Evolutionary conservation across 2,888 invertebrate genomes (phyloP).

Genomic region (Torymus tubicola): DNA sequence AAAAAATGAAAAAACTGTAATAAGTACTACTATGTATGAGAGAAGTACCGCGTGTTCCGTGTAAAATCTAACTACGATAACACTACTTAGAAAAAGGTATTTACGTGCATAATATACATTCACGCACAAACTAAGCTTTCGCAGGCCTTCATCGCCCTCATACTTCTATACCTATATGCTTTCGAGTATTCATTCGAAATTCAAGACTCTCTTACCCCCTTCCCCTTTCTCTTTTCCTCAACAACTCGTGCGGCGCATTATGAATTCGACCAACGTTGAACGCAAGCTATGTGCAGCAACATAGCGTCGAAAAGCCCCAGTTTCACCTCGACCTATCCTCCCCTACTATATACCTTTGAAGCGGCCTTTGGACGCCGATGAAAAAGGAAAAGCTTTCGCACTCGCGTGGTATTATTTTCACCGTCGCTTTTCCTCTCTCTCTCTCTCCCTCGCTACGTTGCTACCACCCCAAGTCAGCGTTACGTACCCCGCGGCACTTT

Average conservation of each 20-base stretch:
- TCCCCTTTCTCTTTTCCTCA: no score
- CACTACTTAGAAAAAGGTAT: no score
- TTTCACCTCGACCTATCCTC: no score
- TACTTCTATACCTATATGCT: no score
- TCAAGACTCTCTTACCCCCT: background rate
- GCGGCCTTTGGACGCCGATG: background rate
- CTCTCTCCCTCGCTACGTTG: background rate
- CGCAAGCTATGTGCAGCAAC: background rate
- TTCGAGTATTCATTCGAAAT: background rate
- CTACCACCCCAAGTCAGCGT: background rate
- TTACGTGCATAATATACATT: no score
- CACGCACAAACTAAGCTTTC: no score
- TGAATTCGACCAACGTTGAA: slow-evolving; percentile 11
- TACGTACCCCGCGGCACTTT: slow-evolving; percentile 27
- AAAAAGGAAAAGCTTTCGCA: background rate
- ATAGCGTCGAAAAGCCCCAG: background rate
- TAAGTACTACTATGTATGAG: no score
- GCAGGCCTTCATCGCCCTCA: no score
- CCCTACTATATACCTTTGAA: no score
- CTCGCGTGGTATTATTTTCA: background rate
- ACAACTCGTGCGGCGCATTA: background rate
- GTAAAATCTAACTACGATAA: no score
- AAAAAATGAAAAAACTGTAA: no score
- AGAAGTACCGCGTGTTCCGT: no score
- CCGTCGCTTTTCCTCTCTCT: background rate